Evolutionary conservation across 30 jellyfish, hydroid and myxozoan genomes (phyloP), one percentile per base, ranked within the genome.

Genomic region (Rhopilema esculentum): DNA sequence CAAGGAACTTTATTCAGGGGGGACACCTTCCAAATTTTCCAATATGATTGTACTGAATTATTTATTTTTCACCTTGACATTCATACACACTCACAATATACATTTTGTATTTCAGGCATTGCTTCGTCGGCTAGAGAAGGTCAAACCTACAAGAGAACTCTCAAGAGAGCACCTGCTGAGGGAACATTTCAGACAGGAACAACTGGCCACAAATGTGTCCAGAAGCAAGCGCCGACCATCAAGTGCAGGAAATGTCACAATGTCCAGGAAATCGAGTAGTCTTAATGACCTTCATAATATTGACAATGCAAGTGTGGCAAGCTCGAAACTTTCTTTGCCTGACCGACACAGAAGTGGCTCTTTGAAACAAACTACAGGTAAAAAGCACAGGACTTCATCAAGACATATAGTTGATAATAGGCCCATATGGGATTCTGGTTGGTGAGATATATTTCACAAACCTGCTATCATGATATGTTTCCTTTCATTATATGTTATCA

Each of bases 131-230:
- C 85, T 94, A 6, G 97, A 94, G 82, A 84, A 62, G 52, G 97
- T 90, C 28, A 94, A 94, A 75, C 98, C 98, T n/a, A 80, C 98
- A 32, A 90, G 78, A 50, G 97, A 66, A 19, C 86, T 94, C 16
- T 63, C 97, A 15, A 72, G 97, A 26, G 90, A 84, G 64, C 89
- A 84, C 63, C 82, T 94, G 17, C 79, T 94, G 22, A 25, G 77
- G 33, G 97, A 89, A 33, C 97, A 94, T 68, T 79, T 66, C 49
- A 84, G 79, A 75, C 88, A 79, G 66, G 97, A 80, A 63, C 86
- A 80, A 51, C 75, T 62, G 29, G 82, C 91, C 0, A 77, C 62
- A n/a, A 85, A 84, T 61, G 80, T 92, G 4, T 87, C 97, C 4
- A 87, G 79, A 88, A 33, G 96, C 63, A 87, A 87, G 77, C 70